Evolutionary conservation across 1,140 invertebrate species (phyloP), one percentile per base, ranked within the genome.

Genomic region (Hydropsyche tenuis): DNA sequence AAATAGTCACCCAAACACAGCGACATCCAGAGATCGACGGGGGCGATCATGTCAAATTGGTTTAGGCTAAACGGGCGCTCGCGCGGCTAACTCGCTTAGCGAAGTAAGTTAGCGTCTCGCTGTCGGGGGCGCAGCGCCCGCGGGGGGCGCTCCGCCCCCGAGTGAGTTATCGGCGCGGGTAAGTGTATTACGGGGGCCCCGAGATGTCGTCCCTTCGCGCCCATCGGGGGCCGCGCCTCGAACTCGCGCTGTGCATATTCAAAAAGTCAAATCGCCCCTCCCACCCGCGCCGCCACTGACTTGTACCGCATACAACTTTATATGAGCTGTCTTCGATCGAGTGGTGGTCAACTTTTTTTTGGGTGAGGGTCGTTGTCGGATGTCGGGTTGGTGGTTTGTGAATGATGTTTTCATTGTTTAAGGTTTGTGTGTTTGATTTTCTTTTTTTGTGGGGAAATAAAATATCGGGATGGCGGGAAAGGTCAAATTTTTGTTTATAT

Each of bases 261-360:
- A 77, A 77, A 77, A 77, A 77, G 76, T 77, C 73, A 77, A 77
- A 77, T 74, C 76, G 66, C 69, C 76, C 71, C 75, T 25, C 18
- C 56, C 22, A 25, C 11, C 56, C 56, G 23, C 9, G 25, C 11
- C 22, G 3, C 56, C 22, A 11, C 11, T 48, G 4, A n/a, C 45
- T 48, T 12, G 45, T 48, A 14, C 45, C 48, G 22, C 69, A 27
- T 30, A 73, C 70, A 63, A 72, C 70, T 73, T 73, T 73, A 72
- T 72, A 51, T 62, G 51, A 20, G 4, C 68, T 70, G 48, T 70
- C 48, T 70, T 70, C 68, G 68, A 18, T 9, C 4, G 11, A 56
- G 68, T n/a, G 46, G 16, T 16, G 11, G 11, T 37, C 68, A 70
- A 70, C 68, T 16, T 56, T 70, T 68, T 65, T 60, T 1, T 9